phyloP scores from a whole-genome alignment of 2,797 vertebrate genomes.

The Cyprinella venusta region DNA sequence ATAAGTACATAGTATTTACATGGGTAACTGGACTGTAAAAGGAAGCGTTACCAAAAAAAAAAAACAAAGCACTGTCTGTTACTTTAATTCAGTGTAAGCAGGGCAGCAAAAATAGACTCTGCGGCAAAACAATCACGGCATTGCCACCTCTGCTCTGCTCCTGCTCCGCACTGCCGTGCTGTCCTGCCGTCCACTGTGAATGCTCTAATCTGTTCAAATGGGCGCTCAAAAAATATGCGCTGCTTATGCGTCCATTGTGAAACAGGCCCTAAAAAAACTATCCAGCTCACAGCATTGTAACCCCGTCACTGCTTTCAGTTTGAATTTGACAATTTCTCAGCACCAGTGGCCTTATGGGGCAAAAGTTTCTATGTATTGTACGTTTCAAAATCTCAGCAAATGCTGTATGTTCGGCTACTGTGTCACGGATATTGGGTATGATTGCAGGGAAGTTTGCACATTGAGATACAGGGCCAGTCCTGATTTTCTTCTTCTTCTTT shows the following conservation, averaged over 20 bases:
- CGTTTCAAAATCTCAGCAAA: conserved; percentile 1
- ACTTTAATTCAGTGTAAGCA: not conserved
- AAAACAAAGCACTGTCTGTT: not conserved
- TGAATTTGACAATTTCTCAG: not conserved
- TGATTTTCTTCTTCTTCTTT: not conserved
- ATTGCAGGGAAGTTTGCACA: not conserved
- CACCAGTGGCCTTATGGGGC: not conserved
- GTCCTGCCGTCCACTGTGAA: not conserved
- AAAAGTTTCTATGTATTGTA: not conserved
- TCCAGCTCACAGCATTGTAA: not conserved
- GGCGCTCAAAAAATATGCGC: not conserved
- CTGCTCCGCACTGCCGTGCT: too few species aligned
- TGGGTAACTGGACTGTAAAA: too few species aligned
- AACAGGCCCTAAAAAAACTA: not conserved
- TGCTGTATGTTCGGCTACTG: not conserved
- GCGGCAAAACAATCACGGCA: not conserved
- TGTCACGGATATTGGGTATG: not conserved
- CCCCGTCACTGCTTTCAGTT: too few species aligned
- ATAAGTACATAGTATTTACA: too few species aligned
- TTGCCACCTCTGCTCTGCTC: not conserved
- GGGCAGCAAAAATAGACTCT: not conserved
- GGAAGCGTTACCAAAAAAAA: too few species aligned
- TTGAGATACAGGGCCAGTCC: not conserved
- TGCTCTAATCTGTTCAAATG: not conserved
- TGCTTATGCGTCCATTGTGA: not conserved